phyloP scores from a whole-genome alignment of 2,888 invertebrate genomes.

The Ferrisia virgata region DNA sequence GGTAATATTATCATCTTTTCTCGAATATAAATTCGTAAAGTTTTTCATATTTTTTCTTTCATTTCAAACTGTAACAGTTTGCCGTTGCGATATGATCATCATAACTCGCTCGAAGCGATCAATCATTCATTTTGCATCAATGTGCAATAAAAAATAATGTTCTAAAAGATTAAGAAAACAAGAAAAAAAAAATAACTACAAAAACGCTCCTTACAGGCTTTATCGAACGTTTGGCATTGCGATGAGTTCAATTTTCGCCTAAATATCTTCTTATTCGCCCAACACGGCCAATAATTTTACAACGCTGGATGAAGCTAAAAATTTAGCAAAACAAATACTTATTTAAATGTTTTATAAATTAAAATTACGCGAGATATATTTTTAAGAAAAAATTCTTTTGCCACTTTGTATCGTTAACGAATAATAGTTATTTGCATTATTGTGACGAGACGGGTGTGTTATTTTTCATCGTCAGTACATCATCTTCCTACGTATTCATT shows the following conservation, averaged over 20 bases:
- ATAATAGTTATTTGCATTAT: neutral
- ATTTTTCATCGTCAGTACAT: neutral
- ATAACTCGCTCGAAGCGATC: slow-evolving; percentile 12
- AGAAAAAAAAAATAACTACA: slow-evolving; percentile 15
- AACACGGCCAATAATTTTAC: slow-evolving; percentile 38
- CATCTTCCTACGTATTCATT: neutral
- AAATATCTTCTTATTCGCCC: slow-evolving; percentile 42
- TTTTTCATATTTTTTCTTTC: no score
- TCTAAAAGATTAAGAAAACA: neutral
- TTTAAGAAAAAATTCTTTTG: neutral
- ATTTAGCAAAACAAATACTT: slow-evolving; percentile 40
- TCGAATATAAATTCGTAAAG: no score
- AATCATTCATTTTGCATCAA: neutral
- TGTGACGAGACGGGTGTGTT: neutral
- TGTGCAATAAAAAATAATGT: neutral
- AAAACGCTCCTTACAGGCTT: slow-evolving; percentile 43
- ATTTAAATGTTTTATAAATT: slow-evolving; percentile 22
- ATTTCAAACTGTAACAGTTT: neutral
- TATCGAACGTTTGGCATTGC: slow-evolving; percentile 36
- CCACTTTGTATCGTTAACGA: neutral
- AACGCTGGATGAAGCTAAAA: slow-evolving; percentile 36
- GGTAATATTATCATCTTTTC: no score
- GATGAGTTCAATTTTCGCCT: slow-evolving; percentile 38
- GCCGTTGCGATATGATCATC: neutral
- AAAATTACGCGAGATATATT: slow-evolving; percentile 2